A percentile compares a stretch with the other conserved stretches of the same genome.
phyloP scores from a whole-genome alignment of 2,888 invertebrate species.

The Helleia helle region DNA sequence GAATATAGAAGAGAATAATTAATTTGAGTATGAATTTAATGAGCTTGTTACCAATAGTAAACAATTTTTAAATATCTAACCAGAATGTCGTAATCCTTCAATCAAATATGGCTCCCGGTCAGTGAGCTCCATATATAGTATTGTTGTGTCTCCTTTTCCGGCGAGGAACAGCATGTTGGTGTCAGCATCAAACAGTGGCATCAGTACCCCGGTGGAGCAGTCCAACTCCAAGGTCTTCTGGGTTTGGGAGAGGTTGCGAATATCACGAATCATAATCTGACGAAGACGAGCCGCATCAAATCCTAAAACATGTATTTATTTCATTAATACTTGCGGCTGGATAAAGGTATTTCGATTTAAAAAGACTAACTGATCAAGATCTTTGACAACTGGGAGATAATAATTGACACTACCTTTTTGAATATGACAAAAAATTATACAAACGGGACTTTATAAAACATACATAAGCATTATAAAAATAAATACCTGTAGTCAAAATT shows the following conservation, averaged over 20 bases:
- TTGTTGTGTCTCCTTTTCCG: constrained; percentile 95
- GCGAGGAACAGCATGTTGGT: constrained; percentile 96
- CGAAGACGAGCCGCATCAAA: constrained; percentile 90
- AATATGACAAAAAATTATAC: no score
- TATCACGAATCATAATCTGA: constrained; percentile 91
- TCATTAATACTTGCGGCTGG: no score
- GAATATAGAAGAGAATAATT: no score
- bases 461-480: neutral
- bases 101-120: constrained; percentile 92
- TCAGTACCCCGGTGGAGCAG: constrained; percentile 91
- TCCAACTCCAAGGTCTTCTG: constrained; percentile 87
- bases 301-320: constrained; percentile 32
- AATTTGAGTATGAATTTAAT: no score
- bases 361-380: no score
- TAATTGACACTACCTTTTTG: no score
- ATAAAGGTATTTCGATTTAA: no score
- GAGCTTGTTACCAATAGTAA: no score
- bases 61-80: no score
- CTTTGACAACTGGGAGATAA: no score
- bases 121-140: constrained; percentile 91
- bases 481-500: constrained; percentile 85
- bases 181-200: constrained; percentile 94
- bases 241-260: constrained; percentile 83
- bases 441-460: no score
- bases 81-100: constrained; percentile 89